Conservation (phyloP, 2,888 invertebrate species). For the Priapulus caudatus region DNA sequence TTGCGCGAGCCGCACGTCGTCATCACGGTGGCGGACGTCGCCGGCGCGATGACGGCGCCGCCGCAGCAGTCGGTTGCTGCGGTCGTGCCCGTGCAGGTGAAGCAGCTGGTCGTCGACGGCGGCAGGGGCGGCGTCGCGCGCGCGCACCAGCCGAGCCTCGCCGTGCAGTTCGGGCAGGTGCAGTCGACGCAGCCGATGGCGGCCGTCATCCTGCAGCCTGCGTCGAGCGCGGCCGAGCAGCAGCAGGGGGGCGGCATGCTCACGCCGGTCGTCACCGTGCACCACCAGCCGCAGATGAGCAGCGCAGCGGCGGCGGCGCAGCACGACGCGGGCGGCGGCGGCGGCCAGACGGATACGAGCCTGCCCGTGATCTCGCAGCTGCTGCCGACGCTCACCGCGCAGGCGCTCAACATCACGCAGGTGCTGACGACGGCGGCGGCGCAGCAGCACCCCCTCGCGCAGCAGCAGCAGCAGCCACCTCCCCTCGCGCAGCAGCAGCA, state of each 20-base stretch:
- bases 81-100: neutral
- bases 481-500: neutral
- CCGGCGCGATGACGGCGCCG: no score
- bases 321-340: neutral
- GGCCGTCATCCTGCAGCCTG: no score
- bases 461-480: neutral
- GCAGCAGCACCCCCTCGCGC: neutral
- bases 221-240: neutral
- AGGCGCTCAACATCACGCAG: neutral
- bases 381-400: neutral
- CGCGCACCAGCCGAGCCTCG: neutral
- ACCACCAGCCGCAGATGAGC: neutral
- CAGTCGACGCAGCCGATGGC: no score
- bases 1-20: neutral
- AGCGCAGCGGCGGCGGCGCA: no score
- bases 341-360: neutral
- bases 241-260: no score
- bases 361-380: neutral
- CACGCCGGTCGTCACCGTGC: neutral
- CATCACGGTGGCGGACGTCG: neutral
- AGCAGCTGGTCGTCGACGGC: neutral
- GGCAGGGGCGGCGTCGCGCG: neutral
- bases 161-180: no score
- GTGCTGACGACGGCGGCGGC: neutral
- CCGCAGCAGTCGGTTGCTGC: no score